A percentile compares a stretch with the other conserved stretches of the same genome.
These are phyloP conservation scores for Eulemur macaco DNA, from an alignment of 2,113 vertebrate genomes.

Conservation along the genomic window DNA sequence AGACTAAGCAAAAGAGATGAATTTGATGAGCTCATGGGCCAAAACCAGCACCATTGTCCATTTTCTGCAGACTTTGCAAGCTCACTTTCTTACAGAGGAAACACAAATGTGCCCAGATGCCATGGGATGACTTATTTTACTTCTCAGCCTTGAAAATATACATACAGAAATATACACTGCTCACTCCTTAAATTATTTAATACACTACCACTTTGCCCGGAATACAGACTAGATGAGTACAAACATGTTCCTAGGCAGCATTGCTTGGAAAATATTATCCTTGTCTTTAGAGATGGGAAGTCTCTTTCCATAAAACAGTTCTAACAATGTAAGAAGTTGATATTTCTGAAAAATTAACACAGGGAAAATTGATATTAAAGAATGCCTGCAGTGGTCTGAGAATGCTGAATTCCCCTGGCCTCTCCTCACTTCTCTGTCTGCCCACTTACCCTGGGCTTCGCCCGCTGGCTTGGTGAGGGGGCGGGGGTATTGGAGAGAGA, in stretches of 20 bases:
- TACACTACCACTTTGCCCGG: background rate
- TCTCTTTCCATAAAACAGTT: conserved; percentile 7
- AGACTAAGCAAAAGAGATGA: background rate
- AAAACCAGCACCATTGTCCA: conserved; percentile 43
- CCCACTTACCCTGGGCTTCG: background rate
- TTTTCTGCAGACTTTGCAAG: conserved; percentile 71
- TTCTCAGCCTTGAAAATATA: conserved; percentile 32
- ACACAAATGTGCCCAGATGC: conserved; percentile 72
- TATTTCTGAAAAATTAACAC: conserved; percentile 48
- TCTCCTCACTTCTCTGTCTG: background rate
- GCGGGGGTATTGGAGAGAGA: background rate
- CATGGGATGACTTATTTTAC: conserved; percentile 38
- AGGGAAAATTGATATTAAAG: conserved; percentile 10
- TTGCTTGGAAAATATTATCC: conserved; percentile 56
- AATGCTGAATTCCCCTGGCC: background rate
- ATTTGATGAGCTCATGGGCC: background rate
- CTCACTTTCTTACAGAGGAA: conserved; percentile 73
- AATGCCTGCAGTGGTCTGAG: background rate
- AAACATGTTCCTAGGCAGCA: background rate
- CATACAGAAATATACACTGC: background rate
- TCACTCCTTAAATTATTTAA: conserved; percentile 69
- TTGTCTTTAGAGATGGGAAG: background rate
- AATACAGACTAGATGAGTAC: conserved; percentile 47
- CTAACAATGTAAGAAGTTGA: conserved; percentile 5
- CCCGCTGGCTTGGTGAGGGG: background rate